Base-by-base conservation (phyloP, 2,113 vertebrate species). In the Alethe diademata region DNA sequence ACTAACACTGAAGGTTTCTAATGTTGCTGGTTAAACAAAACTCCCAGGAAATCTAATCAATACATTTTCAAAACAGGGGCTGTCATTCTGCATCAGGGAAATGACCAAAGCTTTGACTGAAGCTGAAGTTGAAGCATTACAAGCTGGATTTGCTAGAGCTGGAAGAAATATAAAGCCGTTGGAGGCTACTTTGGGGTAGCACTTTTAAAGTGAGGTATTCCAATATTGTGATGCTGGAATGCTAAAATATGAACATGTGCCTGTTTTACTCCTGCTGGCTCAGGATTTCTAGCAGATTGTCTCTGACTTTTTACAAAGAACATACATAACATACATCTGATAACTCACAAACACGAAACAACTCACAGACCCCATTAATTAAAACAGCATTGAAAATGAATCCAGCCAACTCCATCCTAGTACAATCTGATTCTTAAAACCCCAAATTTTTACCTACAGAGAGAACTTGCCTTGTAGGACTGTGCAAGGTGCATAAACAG, bases 11-110 rank as follows among this genome's bases (percentile, higher is more conserved):
- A 86, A 79, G 38, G n/a, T 65, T 96, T 86, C 58, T 72, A 67
- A 83, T 64, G 64, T 12, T 86, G 83, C 67, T 72, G 40, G 48
- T 88, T 78, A 86, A 92, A 95, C 82, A 91, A 74, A 88, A 79
- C 58, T 88, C 48, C 35, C 62, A 65, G 53, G 40, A 95, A 95
- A 92, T 56, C 53, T 14, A 29, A 78, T 76, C 87, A 51, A 86
- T 47, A 60, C 26, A 40, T 94, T 76, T 94, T 83, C 2, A 14
- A 66, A 82, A 67, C 15, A 26, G 1, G 2, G 36, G 60, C 20
- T 23, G 40, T 70, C 74, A 62, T 88, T 88, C 71, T 67, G 38
- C 40, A 54, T 31, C 66, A 58, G 43, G 35, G 43, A 57, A 82
- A 62, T 0, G 1, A 33, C 43, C 0, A 0, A 62, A 71, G 19